Evolutionary conservation across 92 coral and sea anemone genomes (phyloP), one percentile per base, ranked within the genome.

Genomic region (Epizoanthus stellaris): DNA sequence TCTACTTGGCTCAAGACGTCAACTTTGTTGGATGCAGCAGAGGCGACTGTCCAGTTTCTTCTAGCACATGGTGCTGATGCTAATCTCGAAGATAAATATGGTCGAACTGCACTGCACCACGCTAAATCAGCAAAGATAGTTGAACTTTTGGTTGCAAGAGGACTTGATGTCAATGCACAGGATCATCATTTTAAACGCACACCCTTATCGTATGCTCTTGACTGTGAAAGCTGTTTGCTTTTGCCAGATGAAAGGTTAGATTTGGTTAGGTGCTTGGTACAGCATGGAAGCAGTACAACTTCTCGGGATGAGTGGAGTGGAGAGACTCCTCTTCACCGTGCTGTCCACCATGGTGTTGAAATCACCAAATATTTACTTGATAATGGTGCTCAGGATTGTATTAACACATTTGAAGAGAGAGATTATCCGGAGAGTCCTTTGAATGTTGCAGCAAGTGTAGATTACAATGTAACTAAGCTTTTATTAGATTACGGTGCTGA

Each of bases 291-390:
- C 23, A n/a, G 70, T n/a, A 77, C 70, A 17, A 60, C 70, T 8
- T 68, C 36, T 38, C 61, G 38, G 39, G 58, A 77, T 23, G 43
- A 77, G 10, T 60, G n/a, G n/a, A n/a, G n/a, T 60, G 82, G 82
- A 15, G 70, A 59, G 17, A 77, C 82, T 38, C 70, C 70, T 8
- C 82, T 77, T 61, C 82, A 77, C 21, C 82, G 82, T 42, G 82
- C 82, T 1, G 62, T 77, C 19, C 82, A 77, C 36, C 70, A 40
- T 17, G 82, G 82, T 1, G 40, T 36, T 61, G 82, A 77, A n/a
- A 62, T 57, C 13, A 77, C 82, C 12, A 77, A 77, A 45, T 77
- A 77, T 14, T 60, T 77, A 1, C 82, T 77, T 19, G 70, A 60
- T 25, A 68, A 77, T 10, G 82, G 82, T 17, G 82, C 82, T 5